A percentile compares a stretch with the other conserved stretches of the same genome.
Evolutionary conservation across 2,797 vertebrate species (phyloP).

Genomic region (Salarias fasciatus): DNA sequence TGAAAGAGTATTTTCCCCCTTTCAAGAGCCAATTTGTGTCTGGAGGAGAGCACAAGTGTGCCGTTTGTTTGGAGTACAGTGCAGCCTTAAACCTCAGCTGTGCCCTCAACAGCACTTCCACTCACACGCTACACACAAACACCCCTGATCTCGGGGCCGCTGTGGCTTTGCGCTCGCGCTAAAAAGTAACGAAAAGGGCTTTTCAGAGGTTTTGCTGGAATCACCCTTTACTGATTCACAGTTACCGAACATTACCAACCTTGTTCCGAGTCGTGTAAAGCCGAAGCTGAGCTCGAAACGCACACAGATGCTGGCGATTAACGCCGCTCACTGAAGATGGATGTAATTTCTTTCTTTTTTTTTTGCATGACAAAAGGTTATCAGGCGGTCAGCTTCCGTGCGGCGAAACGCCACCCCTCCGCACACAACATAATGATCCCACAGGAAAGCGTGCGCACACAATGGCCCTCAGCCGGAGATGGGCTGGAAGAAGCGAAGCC

Average conservation of each 20-base stretch:
- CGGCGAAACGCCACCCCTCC: constrained; percentile 30
- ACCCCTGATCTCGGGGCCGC: constrained; percentile 49
- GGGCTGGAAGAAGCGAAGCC: constrained; percentile 6
- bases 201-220: constrained; percentile 25
- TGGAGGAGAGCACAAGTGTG: constrained; percentile 36
- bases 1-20: constrained; percentile 22
- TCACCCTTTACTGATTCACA: constrained; percentile 5
- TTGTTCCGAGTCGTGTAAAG: constrained; percentile 55
- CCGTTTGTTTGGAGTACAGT: constrained; percentile 61
- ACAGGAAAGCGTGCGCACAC: constrained; percentile 25
- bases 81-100: constrained; percentile 58
- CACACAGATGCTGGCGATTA: no score
- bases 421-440: constrained; percentile 31
- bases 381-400: constrained; percentile 32
- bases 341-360: no score
- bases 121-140: constrained; percentile 31
- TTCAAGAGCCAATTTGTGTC: constrained; percentile 32
- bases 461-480: constrained; percentile 34
- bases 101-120: constrained; percentile 48
- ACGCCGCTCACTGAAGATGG: constrained; percentile 9
- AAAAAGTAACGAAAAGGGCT: constrained; percentile 31
- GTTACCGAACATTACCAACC: constrained; percentile 24
- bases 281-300: constrained; percentile 52
- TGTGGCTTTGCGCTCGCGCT: constrained; percentile 15
- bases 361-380: constrained; percentile 33